Evolutionary conservation across 2,113 vertebrate species (phyloP), one percentile per base, ranked within the genome.

Genomic region (Percina caprodes): DNA sequence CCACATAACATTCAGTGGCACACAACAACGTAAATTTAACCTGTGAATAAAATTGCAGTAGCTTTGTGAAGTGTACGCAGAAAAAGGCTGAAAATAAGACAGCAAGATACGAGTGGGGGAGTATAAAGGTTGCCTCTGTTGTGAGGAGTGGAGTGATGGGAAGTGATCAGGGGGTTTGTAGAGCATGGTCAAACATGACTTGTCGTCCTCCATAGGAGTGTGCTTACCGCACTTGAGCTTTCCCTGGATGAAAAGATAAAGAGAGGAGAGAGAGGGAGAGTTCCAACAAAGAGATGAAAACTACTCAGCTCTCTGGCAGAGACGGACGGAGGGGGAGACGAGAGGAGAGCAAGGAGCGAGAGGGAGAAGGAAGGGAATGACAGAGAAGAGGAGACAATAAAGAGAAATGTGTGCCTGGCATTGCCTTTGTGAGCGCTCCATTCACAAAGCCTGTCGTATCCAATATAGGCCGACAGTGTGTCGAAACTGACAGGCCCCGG

Each of bases 221-320:
- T 56, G 76, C 76, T 79, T 73, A 75, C 80, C 16, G 21, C 77
- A 78, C 74, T 88, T 65, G 58, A 88, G 83, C 65, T 81, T 86
- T 75, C 81, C 63, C 55, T 60, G 80, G 80, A 86, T 84, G 80
- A 88, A 84, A 84, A 77, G 70, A 91, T 82, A 85, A 83, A 84
- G 84, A 73, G 60, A 52, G 42, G 61, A 79, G 77, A 72, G 51
- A 73, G 74, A 69, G 56, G n/a, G 66, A 60, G 65, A 54, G 61
- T 77, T 77, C 72, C 6, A 52, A 86, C 86, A 89, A 86, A 88
- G 84, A 84, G 74, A 92, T 90, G 86, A 90, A 89, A 91, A 88
- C 63, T 30, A 7, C 89, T 90, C 85, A 89, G 88, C 92, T 91
- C 88, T 92, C 66, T 63, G 67, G 72, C 63, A 71, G 55, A 88